These are phyloP conservation scores for Echinops telfairi DNA, from an alignment of 2,113 vertebrate genomes.

Conservation along the genomic window DNA sequence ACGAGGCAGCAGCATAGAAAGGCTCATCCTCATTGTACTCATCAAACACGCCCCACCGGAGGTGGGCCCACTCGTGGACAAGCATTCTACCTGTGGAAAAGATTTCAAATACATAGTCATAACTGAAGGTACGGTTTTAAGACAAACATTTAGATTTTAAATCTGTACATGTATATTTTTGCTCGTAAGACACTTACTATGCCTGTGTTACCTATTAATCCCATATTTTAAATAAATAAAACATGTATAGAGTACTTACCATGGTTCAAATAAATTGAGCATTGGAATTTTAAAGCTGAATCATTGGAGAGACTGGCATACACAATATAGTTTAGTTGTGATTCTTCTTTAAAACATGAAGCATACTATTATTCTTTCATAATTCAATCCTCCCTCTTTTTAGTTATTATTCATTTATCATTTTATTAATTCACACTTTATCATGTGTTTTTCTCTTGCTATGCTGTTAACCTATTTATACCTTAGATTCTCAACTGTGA, in stretches of 20 bases:
- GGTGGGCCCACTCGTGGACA: constrained; percentile 90
- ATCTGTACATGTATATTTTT: constrained; percentile 12
- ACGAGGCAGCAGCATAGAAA: constrained; percentile 74
- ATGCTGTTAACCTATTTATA: neutral
- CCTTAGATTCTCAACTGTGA: neutral
- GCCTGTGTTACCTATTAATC: neutral
- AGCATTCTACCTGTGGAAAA: constrained; percentile 82
- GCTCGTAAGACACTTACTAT: neutral
- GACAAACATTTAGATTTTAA: neutral
- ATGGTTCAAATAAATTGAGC: neutral
- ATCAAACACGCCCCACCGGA: constrained; percentile 89
- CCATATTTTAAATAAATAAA: neutral
- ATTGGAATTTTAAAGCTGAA: constrained; percentile 1
- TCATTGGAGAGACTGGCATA: neutral
- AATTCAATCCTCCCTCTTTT: neutral
- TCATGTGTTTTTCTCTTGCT: neutral
- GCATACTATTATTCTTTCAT: neutral
- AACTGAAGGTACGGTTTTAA: neutral
- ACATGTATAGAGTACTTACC: neutral
- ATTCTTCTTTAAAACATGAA: neutral
- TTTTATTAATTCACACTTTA: neutral
- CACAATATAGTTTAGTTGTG: neutral
- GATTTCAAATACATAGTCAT: constrained; percentile 42
- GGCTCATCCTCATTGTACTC: constrained; percentile 83
- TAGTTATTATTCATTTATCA: neutral